These are phyloP conservation scores for Todiramphus chloris DNA, from an alignment of 2,113 vertebrate genomes.

Conservation along the genomic window DNA sequence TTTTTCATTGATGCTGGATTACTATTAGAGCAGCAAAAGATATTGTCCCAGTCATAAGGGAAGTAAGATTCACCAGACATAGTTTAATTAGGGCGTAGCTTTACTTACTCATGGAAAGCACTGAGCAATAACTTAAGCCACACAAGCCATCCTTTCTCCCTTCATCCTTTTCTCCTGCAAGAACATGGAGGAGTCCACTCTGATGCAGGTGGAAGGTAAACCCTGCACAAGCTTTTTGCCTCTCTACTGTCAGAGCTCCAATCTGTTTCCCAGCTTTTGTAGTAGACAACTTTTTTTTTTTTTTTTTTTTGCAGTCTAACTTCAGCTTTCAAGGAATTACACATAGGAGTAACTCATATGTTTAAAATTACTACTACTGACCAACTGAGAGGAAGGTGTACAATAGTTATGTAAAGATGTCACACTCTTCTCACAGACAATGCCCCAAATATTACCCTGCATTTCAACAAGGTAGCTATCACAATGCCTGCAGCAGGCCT, in stretches of 20 bases:
- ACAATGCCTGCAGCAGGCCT: background rate
- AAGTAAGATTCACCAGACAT: background rate
- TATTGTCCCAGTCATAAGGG: background rate
- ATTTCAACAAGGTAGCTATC: background rate
- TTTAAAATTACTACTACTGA: background rate
- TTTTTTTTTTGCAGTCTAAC: background rate
- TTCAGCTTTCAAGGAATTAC: background rate
- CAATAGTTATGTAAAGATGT: background rate
- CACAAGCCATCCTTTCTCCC: background rate
- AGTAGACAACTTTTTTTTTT: background rate
- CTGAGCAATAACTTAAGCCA: background rate
- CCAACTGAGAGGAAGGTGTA: background rate
- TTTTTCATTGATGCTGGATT: conserved; percentile 9
- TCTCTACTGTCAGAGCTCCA: background rate
- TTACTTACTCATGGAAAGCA: background rate
- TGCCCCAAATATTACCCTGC: background rate
- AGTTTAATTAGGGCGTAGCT: background rate
- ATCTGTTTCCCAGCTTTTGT: background rate
- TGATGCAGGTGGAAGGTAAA: background rate
- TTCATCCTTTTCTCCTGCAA: background rate
- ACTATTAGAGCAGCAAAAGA: background rate
- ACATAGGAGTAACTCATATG: background rate
- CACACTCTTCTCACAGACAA: background rate
- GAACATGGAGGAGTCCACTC: rapidly evolving
- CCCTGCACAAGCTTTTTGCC: background rate